phyloP scores from a whole-genome alignment of 92 coral and sea anemone genomes.

The Blastomussa wellsi region DNA sequence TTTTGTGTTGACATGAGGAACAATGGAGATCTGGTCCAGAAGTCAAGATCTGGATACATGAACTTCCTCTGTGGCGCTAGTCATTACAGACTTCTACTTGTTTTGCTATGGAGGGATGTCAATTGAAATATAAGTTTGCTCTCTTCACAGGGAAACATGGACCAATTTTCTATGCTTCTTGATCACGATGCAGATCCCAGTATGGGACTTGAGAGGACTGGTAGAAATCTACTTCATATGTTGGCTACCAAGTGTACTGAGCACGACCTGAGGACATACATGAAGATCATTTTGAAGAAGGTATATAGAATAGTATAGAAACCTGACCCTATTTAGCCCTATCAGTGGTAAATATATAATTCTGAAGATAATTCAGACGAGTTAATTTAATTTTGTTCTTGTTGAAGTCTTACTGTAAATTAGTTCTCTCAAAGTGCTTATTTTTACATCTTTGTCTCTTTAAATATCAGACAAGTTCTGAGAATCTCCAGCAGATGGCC shows the following conservation, averaged over 20 bases:
- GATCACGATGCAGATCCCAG: slow-evolving; percentile 64
- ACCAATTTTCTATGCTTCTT: slow-evolving; percentile 66
- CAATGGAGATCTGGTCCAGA: neutral
- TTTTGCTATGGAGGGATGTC: neutral
- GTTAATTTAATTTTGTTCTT: neutral
- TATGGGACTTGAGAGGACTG: slow-evolving; percentile 60
- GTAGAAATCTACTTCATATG: slow-evolving; percentile 59
- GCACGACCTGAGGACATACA: slow-evolving; percentile 19
- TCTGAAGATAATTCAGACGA: neutral
- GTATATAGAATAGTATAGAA: neutral
- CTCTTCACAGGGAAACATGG: slow-evolving; percentile 50
- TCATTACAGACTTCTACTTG: neutral
- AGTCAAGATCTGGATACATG: neutral
- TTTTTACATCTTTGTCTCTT: neutral
- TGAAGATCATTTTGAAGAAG: slow-evolving; percentile 38
- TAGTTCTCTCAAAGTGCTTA: neutral
- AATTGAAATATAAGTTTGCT: neutral
- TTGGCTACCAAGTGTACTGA: slow-evolving; percentile 32
- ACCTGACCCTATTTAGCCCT: neutral
- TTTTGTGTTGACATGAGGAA: neutral
- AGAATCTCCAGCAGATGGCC: slow-evolving; percentile 42
- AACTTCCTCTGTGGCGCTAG: neutral
- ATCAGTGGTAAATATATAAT: neutral
- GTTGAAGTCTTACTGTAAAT: no score
- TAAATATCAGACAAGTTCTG: slow-evolving; percentile 23